Conservation (phyloP, 2,113 vertebrate species). For the Oenanthe oenanthe region DNA sequence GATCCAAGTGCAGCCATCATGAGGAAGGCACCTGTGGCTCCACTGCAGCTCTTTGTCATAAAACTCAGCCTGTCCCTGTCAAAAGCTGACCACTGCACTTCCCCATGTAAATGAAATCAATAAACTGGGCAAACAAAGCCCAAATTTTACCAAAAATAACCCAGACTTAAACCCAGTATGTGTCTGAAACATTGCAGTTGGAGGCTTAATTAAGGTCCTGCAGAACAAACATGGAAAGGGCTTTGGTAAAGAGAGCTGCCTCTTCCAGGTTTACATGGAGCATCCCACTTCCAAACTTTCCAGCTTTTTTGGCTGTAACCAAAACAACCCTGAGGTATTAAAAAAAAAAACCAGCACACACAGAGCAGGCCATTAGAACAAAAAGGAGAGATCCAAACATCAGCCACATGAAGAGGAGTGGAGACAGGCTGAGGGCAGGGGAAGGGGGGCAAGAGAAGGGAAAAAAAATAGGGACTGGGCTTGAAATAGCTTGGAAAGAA, state of each 20-base stretch:
- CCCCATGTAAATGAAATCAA: neutral
- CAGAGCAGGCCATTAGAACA: neutral
- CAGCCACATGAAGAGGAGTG: neutral
- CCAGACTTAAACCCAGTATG: neutral
- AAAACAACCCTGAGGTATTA: neutral
- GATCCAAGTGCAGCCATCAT: neutral
- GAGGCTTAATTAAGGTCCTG: neutral
- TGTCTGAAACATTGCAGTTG: neutral
- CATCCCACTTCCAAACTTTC: neutral
- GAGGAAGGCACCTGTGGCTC: neutral
- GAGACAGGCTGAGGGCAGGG: conserved; percentile 3
- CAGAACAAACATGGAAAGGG: neutral
- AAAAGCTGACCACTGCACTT: neutral
- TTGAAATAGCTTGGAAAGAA: conserved; percentile 60
- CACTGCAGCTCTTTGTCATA: neutral
- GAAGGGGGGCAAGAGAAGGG: neutral
- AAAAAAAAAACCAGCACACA: conserved; percentile 30
- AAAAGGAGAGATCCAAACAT: conserved; percentile 21
- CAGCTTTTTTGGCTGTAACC: neutral
- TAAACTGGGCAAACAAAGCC: neutral
- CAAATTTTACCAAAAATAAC: neutral
- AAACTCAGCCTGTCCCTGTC: neutral
- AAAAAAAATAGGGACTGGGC: neutral
- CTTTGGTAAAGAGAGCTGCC: neutral
- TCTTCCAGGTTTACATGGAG: neutral